Evolutionary conservation across 2,888 invertebrate species (phyloP), one percentile per base, ranked within the genome.

Genomic region (Heliothis peltigera): DNA sequence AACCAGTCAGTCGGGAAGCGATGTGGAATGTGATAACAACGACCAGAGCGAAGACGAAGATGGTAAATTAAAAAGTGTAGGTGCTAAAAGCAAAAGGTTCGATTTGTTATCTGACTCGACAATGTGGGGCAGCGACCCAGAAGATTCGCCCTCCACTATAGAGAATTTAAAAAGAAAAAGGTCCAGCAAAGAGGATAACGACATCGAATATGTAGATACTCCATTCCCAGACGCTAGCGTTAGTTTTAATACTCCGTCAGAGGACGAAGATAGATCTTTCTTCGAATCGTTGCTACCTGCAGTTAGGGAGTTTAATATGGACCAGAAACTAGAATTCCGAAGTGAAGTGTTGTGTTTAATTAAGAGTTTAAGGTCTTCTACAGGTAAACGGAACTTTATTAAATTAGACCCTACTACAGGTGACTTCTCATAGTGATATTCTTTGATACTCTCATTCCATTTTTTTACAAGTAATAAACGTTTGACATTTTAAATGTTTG

Each of bases 221-320:
- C 84, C 84, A 4, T 85, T 83, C 39, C 68, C 85, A 4, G 88
- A 85, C n/a, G 73, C 86, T 5, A 65, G 76, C 1, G 77, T 77
- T 55, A 85, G 80, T 62, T 82, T 73, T 53, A 54, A 77, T 42
- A 42, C 80, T 25, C 51, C 58, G 1, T 58, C 71, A 0, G 89
- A 88, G 21, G 92, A 93, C 42, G 93, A 91, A n/a, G 93, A 93
- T 48, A 86, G 84, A 58, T 89, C 90, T 17, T 93, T 93, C 70
- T 93, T 93, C 74, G 90, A 92, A 54, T 93, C 93, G 0, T 81
- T 93, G 15, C 60, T 93, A 52, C 93, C 93, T 1, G 91, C 91
- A 1, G 89, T 92, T 4, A 87, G 90, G 59, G 84, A 87, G 52
- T 92, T 93, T 66, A 85, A 89, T 74, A 74, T 91, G 63, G 93